Conservation (phyloP, 2,888 invertebrate genomes). For the Morpho deidamia region DNA sequence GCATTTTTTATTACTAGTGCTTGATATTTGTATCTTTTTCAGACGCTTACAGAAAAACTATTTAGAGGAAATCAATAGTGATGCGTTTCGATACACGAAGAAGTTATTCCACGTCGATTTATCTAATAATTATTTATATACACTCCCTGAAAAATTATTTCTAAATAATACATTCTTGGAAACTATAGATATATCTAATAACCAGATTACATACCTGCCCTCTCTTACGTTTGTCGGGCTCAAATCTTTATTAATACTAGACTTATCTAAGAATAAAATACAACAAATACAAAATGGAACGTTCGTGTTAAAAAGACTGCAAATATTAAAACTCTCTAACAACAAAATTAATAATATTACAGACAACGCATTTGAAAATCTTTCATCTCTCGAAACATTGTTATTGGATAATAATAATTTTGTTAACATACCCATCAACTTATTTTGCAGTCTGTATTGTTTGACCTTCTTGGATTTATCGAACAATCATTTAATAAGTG, state of each 20-base stretch:
- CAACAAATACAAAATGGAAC: conserved; percentile 76
- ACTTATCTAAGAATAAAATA: conserved; percentile 83
- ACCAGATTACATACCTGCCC: conserved; percentile 78
- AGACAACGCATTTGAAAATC: conserved; percentile 72
- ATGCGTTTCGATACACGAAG: conserved; percentile 76
- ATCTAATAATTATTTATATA: conserved; percentile 80
- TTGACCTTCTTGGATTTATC: conserved; percentile 76
- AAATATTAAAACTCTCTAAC: conserved; percentile 82
- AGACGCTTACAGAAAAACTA: conserved; percentile 83
- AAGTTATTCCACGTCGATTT: conserved; percentile 83
- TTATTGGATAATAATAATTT: conserved; percentile 77
- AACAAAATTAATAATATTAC: conserved; percentile 81
- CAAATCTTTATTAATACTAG: conserved; percentile 80
- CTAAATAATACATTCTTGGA: conserved; percentile 77
- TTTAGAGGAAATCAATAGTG: conserved; percentile 79
- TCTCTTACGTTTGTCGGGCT: conserved; percentile 78
- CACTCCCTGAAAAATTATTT: conserved; percentile 79
- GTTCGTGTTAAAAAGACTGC: conserved; percentile 78
- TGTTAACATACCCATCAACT: conserved; percentile 57
- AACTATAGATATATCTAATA: conserved; percentile 82
- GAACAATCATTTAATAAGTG: conserved; percentile 70
- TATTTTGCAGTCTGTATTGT: conserved; percentile 70
- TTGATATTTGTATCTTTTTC: conserved; percentile 39
- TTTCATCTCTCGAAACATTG: conserved; percentile 72
- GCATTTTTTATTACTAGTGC: no score